Base-by-base conservation (phyloP, 1,140 invertebrate species). In the Anastrepha obliqua region DNA sequence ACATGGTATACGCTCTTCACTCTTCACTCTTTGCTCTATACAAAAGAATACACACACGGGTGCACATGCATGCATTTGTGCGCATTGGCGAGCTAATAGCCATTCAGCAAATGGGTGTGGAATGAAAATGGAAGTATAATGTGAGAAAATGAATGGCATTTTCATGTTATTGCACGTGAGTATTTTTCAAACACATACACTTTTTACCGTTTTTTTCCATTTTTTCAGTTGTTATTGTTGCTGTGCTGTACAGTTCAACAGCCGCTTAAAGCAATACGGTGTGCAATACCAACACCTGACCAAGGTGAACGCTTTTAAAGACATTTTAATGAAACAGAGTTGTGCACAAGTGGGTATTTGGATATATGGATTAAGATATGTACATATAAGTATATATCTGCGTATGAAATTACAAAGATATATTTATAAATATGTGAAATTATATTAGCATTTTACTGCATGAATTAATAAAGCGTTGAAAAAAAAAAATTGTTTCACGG, bases 81-180 rank as follows among this genome's bases (percentile, higher is more conserved):
- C 67, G 42, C 67, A 44, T 74, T 74, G 67, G 67, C 6, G 67
- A 44, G 39, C 67, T 74, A 74, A 74, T 74, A 42, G 67, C 67
- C 42, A 74, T 74, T 74, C 67, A 74, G 42, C 67, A 74, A 74
- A 74, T 74, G 67, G 67, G 67, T 74, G 67, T n/a, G 39, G 67
- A 74, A 74, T 17, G 67, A 74, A 74, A 74, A 42, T 74, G 67
- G 67, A 13, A 74, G 67, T n/a, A 44, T 13, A 44, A 74, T 42
- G 67, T 42, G 67, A 74, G 67, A 74, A 74, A 74, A 74, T 74
- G 39, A 74, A 74, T 74, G 67, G 42, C 67, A 74, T 74, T 74
- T 74, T 47, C 39, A 74, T 74, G 67, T 74, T 74, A 74, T 74
- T 74, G 67, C 67, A 47, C 67, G 15, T 74, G 67, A 47, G 67